Percentiles rank a stretch among this genome's conserved stretches.
phyloP scores from a whole-genome alignment of 1,140 invertebrate species.

The Apis mellifera region DNA sequence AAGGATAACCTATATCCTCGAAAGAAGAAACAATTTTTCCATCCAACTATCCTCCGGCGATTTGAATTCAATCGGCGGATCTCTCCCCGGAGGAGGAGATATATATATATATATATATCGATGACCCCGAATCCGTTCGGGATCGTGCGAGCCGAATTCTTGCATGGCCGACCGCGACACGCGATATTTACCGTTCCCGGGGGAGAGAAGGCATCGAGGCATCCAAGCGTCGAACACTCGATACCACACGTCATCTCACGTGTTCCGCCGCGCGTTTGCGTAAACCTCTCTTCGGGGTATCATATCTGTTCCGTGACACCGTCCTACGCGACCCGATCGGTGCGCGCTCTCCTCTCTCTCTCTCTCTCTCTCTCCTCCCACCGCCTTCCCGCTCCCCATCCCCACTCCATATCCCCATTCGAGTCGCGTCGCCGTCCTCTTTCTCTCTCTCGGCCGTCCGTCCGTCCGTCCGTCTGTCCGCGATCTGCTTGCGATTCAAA shows the following conservation, averaged over 20 bases:
- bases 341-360: slow-evolving; percentile 33
- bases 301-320: slow-evolving; percentile 65
- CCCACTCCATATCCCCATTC: slow-evolving; percentile 63
- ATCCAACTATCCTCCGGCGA: neutral
- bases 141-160: slow-evolving; percentile 59
- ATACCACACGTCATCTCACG: slow-evolving; percentile 78
- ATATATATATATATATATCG: no score
- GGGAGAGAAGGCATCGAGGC: slow-evolving; percentile 70
- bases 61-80: slow-evolving; percentile 23
- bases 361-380: slow-evolving; percentile 18
- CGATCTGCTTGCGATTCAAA: slow-evolving; percentile 82
- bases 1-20: accelerated
- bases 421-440: slow-evolving; percentile 69
- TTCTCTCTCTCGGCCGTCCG: slow-evolving; percentile 36
- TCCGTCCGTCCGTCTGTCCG: slow-evolving; percentile 59
- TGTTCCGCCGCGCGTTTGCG: slow-evolving; percentile 74
- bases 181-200: slow-evolving; percentile 70
- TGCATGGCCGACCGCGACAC: slow-evolving; percentile 60
- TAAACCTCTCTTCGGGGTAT: slow-evolving; percentile 76
- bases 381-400: slow-evolving; percentile 55
- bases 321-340: slow-evolving; percentile 36
- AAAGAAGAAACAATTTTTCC: neutral
- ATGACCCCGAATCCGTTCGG: slow-evolving; percentile 49
- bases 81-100: neutral
- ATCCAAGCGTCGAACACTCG: slow-evolving; percentile 75